phyloP scores from a whole-genome alignment of 1,140 invertebrate species.

The Dysdera silvatica region DNA sequence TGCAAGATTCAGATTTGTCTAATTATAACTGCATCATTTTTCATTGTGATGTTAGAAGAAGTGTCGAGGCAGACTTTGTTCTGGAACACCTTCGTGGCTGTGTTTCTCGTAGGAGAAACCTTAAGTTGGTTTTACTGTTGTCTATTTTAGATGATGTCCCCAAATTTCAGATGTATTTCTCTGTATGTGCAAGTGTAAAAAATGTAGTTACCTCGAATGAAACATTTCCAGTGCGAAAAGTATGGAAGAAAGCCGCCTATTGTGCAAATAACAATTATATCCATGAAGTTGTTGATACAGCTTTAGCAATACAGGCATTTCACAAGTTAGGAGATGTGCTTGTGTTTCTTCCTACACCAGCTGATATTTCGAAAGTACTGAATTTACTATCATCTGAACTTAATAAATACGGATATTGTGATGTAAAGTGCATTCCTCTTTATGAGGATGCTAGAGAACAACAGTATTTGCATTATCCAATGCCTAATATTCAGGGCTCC shows the following conservation, averaged over 20 bases:
- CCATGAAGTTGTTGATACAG: constrained; percentile 10
- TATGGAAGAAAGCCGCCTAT: constrained; percentile 7
- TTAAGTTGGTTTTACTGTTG: constrained; percentile 3
- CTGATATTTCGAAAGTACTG: too few species aligned
- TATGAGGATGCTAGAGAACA: constrained; percentile 6
- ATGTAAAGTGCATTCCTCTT: constrained; percentile 8
- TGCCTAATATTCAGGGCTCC: neutral
- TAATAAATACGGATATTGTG: too few species aligned
- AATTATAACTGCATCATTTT: too few species aligned
- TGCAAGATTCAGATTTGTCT: too few species aligned
- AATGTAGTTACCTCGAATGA: neutral
- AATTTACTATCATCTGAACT: too few species aligned
- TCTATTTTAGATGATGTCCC: neutral
- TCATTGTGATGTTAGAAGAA: too few species aligned
- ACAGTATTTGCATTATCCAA: neutral
- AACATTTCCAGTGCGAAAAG: constrained; percentile 1
- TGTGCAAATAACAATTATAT: constrained; percentile 16
- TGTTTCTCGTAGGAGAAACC: too few species aligned
- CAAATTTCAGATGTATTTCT: constrained; percentile 15
- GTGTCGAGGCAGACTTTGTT: too few species aligned
- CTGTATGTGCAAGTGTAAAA: neutral
- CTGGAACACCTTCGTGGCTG: too few species aligned
- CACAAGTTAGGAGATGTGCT: constrained; percentile 13
- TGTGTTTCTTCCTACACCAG: constrained; percentile 1
- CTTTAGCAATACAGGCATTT: constrained; percentile 12